Percentiles rank a stretch among this genome's conserved stretches.
These are phyloP conservation scores for Sericinus montela DNA, from an alignment of 2,888 invertebrate genomes.

Conservation along the genomic window DNA sequence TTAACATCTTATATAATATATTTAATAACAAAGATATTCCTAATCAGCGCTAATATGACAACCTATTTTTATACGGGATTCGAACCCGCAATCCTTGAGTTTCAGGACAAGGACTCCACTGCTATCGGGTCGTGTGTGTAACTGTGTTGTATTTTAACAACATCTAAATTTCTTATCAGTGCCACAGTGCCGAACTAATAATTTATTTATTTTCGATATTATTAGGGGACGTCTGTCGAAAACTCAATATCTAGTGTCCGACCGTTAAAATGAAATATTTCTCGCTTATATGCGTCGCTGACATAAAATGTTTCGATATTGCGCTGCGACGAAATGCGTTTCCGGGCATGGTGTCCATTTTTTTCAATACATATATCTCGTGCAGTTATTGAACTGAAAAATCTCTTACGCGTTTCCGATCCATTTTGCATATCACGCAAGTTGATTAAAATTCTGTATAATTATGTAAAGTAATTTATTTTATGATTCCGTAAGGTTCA, in stretches of 20 bases:
- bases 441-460: constrained; percentile 1
- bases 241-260: constrained; percentile 15
- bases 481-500: no score
- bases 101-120: no score
- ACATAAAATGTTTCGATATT: constrained; percentile 13
- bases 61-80: no score
- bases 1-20: no score
- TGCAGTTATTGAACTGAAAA: constrained; percentile 17
- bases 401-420: constrained; percentile 4
- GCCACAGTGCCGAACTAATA: no score
- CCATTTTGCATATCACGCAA: constrained; percentile 1
- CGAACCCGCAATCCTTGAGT: no score
- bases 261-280: constrained; percentile 45
- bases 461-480: neutral
- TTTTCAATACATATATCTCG: constrained; percentile 27
- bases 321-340: constrained; percentile 36
- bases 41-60: no score
- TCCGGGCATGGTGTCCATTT: constrained; percentile 24
- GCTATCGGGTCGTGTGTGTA: no score
- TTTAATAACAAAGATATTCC: no score
- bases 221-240: neutral
- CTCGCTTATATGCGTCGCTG: constrained; percentile 23
- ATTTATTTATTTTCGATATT: neutral
- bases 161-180: no score
- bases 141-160: no score